A percentile compares a stretch with the other conserved stretches of the same genome.
phyloP scores from a whole-genome alignment of 2,113 vertebrate species.

The Macquaria australasica region DNA sequence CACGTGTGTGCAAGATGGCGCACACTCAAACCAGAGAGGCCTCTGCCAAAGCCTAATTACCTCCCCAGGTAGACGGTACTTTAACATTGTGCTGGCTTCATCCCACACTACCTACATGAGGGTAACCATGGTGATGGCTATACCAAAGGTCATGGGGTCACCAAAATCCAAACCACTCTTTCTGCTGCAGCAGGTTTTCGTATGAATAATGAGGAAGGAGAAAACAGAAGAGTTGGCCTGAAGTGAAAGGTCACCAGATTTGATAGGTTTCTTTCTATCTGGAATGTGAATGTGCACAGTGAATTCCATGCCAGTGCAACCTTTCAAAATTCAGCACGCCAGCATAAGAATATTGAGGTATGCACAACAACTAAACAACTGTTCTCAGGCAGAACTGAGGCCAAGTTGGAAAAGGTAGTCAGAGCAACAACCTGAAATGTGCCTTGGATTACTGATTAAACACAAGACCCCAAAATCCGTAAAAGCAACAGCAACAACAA shows the following conservation, averaged over 20 bases:
- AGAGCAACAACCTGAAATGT: not conserved
- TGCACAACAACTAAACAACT: not conserved
- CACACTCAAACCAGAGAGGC: not conserved
- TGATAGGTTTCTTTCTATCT: not conserved
- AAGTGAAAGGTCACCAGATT: not conserved
- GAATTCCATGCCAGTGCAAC: not conserved
- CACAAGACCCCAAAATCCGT: not conserved
- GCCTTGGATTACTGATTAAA: not conserved
- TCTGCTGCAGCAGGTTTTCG: not conserved
- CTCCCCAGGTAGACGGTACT: constrained; percentile 6
- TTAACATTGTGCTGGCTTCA: not conserved
- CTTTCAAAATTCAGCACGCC: not conserved
- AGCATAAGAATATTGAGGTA: not conserved
- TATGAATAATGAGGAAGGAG: not conserved
- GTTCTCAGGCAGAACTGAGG: not conserved
- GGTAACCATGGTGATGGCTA: not conserved
- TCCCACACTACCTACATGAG: not conserved
- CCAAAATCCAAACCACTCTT: not conserved
- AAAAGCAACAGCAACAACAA: not conserved
- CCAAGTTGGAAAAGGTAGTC: not conserved
- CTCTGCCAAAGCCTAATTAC: constrained; percentile 27
- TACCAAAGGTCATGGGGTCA: not conserved
- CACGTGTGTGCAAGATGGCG: not conserved
- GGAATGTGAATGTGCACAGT: not conserved
- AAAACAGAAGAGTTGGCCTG: not conserved